Base-by-base conservation (phyloP, 2,797 vertebrate genomes). In the Delichon dasypus region DNA sequence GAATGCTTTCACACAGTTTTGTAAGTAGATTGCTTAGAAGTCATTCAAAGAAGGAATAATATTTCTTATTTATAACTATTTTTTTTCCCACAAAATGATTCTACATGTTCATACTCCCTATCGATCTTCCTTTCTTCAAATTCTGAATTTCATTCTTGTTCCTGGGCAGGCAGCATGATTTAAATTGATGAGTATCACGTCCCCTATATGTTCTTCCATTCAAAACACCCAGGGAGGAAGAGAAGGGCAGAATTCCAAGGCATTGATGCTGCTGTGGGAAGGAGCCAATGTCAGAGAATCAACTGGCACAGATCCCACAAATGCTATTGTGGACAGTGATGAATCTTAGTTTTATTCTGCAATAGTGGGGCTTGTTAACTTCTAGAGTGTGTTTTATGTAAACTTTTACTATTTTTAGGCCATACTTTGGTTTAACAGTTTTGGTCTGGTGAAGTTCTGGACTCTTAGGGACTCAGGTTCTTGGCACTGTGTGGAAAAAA, bases 321-420 rank as follows among this genome's bases (percentile, higher is more conserved):
- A 45, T 58, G 42, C 65, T 82, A 1, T 30, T 77, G 48, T 82
- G 32, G 29, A 62, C 17, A 62, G 21, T 21, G 48, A 64, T 84
- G 62, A 82, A 71, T 88, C 50, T 61, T 83, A n/a, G 78, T 88
- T 71, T 85, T 83, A 51, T 66, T 83, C 62, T 68, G 25, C 4
- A 58, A 78, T 89, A 88, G 61, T 13, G 14, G 3, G 7, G 10
- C 50, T 91, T 44, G 10, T 81, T 81, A 62, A 21, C 2, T 68
- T 79, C 19, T 32, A 27, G 66, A 61, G 10, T 62, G 23, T 30
- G 16, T 30, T 93, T 81, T 58, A 36, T 58, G 17, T 42, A 60
- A 64, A 65, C 10, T 11, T 78, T 45, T 65, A 48, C 18, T 65
- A 2, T 25, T 82, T 81, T 64, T 47, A 57, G 29, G 18, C 12